These are phyloP conservation scores for Baryphthengus martii DNA, from an alignment of 2,113 vertebrate species.

Conservation along the genomic window DNA sequence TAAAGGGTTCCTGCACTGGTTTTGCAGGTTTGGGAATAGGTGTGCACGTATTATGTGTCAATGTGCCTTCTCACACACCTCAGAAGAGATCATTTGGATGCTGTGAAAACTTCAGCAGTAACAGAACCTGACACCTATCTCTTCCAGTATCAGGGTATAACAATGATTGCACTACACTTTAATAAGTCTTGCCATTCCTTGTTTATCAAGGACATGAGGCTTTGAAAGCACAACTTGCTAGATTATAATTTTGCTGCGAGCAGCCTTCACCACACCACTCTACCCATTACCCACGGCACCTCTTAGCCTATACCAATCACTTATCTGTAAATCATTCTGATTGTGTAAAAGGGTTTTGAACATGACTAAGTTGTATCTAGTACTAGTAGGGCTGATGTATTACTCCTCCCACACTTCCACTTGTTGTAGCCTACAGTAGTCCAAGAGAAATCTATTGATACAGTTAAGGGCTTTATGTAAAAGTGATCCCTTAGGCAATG, in stretches of 20 bases:
- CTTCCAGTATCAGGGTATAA: not conserved
- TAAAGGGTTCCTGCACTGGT: constrained; percentile 37
- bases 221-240: not conserved
- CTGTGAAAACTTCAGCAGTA: constrained; percentile 13
- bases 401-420: not conserved
- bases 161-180: constrained; percentile 24
- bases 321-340: not conserved
- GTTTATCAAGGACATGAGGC: constrained; percentile 19
- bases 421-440: not conserved
- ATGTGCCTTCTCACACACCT: not conserved
- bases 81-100: not conserved
- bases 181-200: constrained; percentile 15
- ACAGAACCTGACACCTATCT: constrained; percentile 47
- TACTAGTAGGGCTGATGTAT: not conserved
- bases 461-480: not conserved
- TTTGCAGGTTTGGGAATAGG: constrained; percentile 47
- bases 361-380: not conserved
- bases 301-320: not conserved
- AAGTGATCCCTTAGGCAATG: not conserved
- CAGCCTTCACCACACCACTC: not conserved
- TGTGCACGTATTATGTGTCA: not conserved
- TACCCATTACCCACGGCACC: not conserved
- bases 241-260: not conserved
- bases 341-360: not conserved
- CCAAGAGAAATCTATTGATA: not conserved